Evolutionary conservation across 2,888 invertebrate genomes (phyloP).

Genomic region (Diabrotica balteata): DNA sequence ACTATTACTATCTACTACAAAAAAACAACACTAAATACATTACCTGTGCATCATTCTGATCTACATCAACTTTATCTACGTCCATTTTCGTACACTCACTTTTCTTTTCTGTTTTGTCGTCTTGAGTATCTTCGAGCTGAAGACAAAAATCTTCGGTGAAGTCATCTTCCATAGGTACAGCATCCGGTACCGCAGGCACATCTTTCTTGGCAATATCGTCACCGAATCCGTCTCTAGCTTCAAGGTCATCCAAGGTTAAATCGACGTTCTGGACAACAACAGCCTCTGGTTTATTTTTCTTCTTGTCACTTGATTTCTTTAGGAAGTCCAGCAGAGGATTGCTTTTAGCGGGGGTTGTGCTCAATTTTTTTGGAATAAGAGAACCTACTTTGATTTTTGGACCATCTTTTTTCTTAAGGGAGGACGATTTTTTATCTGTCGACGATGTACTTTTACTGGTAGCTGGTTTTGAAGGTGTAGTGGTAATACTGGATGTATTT

Average conservation of each 20-base stretch:
- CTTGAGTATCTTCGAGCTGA: slow-evolving; percentile 44
- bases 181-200: not conserved
- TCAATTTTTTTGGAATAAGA: slow-evolving; percentile 18
- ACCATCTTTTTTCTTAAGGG: slow-evolving; percentile 7
- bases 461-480: too few relatives aligned
- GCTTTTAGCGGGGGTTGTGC: slow-evolving; percentile 25
- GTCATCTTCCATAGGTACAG: slow-evolving; percentile 35
- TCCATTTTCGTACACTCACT: slow-evolving; percentile 28
- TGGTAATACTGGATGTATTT: too few relatives aligned
- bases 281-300: slow-evolving; percentile 13
- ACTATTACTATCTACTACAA: slow-evolving; percentile 18
- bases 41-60: slow-evolving; percentile 27
- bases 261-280: slow-evolving; percentile 15
- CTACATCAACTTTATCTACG: slow-evolving; percentile 45
- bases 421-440: slow-evolving; percentile 1
- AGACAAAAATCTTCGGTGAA: slow-evolving; percentile 48
- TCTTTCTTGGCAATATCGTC: slow-evolving; percentile 9
- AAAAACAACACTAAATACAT: not conserved
- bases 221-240: slow-evolving; percentile 45
- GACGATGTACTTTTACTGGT: not conserved
- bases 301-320: slow-evolving; percentile 24
- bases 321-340: slow-evolving; percentile 38
- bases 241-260: slow-evolving; percentile 39
- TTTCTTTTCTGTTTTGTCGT: slow-evolving; percentile 28
- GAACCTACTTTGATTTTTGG: slow-evolving; percentile 30